These are phyloP conservation scores for Semnornis frantzii DNA, from an alignment of 2,113 vertebrate genomes.

Conservation along the genomic window DNA sequence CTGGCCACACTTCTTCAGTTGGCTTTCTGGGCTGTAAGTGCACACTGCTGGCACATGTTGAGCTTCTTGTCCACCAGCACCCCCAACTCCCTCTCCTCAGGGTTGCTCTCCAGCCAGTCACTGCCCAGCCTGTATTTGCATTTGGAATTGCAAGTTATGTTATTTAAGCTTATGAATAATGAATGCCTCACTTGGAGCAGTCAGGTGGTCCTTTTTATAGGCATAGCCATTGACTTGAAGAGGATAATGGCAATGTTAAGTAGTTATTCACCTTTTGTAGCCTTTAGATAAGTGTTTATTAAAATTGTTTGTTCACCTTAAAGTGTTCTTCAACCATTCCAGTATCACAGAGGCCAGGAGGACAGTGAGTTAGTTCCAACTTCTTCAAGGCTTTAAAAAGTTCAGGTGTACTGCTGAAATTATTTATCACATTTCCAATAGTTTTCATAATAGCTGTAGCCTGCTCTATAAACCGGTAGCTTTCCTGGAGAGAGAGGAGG, in stretches of 20 bases:
- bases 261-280: neutral
- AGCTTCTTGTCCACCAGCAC: no score
- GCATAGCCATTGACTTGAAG: neutral
- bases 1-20: no score
- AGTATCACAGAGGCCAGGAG: slow-evolving; percentile 53
- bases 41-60: no score
- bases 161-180: neutral
- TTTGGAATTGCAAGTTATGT: neutral
- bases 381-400: slow-evolving; percentile 69
- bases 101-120: no score
- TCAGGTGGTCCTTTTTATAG: neutral
- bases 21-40: no score
- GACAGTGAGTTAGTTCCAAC: slow-evolving; percentile 74
- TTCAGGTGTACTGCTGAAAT: slow-evolving; percentile 75
- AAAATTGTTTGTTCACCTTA: slow-evolving; percentile 45
- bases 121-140: no score
- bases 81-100: no score
- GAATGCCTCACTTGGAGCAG: neutral
- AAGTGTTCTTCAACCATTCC: slow-evolving; percentile 46
- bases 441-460: slow-evolving; percentile 79
- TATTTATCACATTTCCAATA: slow-evolving; percentile 80
- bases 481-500: slow-evolving; percentile 79
- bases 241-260: neutral
- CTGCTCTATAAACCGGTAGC: slow-evolving; percentile 81
- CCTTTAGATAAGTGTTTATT: neutral